Conservation (phyloP, 1,140 invertebrate genomes). For the Adoxophyes honmai region DNA sequence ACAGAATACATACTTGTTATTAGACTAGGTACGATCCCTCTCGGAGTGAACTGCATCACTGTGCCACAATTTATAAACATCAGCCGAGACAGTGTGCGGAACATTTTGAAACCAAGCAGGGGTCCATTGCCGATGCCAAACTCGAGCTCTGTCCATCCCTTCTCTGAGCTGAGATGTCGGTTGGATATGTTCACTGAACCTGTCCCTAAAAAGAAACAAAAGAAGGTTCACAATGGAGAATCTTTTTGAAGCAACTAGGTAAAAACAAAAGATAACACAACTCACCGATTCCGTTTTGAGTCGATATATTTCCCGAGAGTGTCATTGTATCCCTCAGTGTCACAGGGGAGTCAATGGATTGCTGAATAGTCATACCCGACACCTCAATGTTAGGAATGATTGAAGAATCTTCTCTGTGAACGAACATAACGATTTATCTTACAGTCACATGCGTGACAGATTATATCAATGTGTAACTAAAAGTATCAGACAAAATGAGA, state of each 20-base stretch:
- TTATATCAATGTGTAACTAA: too few relatives aligned
- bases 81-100: constrained; percentile 82
- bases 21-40: constrained; percentile 84
- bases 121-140: constrained; percentile 89
- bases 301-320: constrained; percentile 87
- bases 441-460: too few relatives aligned
- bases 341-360: constrained; percentile 95
- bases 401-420: constrained; percentile 74
- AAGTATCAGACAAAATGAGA: too few relatives aligned
- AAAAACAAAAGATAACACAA: too few relatives aligned
- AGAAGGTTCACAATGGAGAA: too few relatives aligned
- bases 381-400: constrained; percentile 90
- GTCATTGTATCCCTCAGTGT: constrained; percentile 90
- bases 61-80: constrained; percentile 85
- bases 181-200: constrained; percentile 87
- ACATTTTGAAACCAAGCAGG: constrained; percentile 84
- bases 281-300: constrained; percentile 90
- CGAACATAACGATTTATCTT: constrained; percentile 6
- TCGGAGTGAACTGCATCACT: constrained; percentile 83
- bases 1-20: constrained; percentile 78
- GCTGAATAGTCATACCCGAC: constrained; percentile 92
- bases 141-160: constrained; percentile 90
- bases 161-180: constrained; percentile 86
- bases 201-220: constrained; percentile 75
- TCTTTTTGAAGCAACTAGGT: too few relatives aligned